These are phyloP conservation scores for Timema podura DNA, from an alignment of 2,888 invertebrate genomes.

Conservation along the genomic window DNA sequence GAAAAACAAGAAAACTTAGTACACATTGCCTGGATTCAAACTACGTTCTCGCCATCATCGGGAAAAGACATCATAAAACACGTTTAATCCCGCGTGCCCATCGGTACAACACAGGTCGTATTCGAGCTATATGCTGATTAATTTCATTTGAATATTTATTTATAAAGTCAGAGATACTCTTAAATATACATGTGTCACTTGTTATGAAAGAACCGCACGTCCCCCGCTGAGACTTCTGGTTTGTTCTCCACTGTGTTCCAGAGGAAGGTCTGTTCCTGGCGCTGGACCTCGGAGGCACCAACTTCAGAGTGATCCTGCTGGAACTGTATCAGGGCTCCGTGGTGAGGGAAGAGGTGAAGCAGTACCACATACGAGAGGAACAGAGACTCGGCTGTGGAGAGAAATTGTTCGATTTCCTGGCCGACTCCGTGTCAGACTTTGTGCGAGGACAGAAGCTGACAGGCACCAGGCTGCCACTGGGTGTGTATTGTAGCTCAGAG, in stretches of 20 bases:
- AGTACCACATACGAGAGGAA: conserved; percentile 50
- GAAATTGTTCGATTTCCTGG: conserved; percentile 69
- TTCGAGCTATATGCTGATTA: too few species aligned
- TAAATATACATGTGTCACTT: too few species aligned
- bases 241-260: conserved; percentile 36
- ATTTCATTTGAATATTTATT: too few species aligned
- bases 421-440: conserved; percentile 69
- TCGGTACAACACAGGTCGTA: too few species aligned
- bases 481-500: conserved; percentile 45
- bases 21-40: too few species aligned
- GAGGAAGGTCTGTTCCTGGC: conserved; percentile 72
- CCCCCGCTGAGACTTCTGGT: too few species aligned
- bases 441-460: conserved; percentile 57
- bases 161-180: too few species aligned
- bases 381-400: conserved; percentile 59
- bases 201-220: too few species aligned
- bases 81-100: too few species aligned
- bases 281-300: conserved; percentile 67
- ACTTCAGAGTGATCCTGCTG: conserved; percentile 65
- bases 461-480: conserved; percentile 58
- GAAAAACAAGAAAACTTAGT: too few species aligned
- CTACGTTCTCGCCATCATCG: too few species aligned
- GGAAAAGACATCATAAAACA: too few species aligned
- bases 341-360: conserved; percentile 57
- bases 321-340: conserved; percentile 55